Evolutionary conservation across 2,113 vertebrate species (phyloP).

Genomic region (Monopterus albus): DNA sequence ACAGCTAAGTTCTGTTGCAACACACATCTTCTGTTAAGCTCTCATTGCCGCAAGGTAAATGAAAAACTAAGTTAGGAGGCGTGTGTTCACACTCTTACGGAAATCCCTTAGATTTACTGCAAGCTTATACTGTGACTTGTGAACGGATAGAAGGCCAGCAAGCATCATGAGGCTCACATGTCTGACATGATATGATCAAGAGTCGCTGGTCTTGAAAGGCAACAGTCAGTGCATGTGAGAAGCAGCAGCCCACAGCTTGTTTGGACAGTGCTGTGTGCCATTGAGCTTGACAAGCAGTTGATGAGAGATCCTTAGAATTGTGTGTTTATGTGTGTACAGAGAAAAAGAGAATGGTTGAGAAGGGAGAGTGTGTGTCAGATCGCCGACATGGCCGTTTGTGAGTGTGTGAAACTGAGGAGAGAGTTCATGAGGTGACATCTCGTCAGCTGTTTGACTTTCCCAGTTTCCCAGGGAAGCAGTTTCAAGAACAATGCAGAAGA

Average conservation of each 20-base stretch:
- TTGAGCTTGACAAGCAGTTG: slow-evolving; percentile 61
- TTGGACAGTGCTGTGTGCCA: slow-evolving; percentile 58
- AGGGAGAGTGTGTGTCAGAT: slow-evolving; percentile 54
- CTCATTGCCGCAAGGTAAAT: slow-evolving; percentile 47
- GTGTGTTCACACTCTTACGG: slow-evolving; percentile 41
- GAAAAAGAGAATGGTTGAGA: slow-evolving; percentile 48
- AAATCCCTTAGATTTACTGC: slow-evolving; percentile 48
- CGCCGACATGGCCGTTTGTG: slow-evolving; percentile 58
- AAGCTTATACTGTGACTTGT: slow-evolving; percentile 15
- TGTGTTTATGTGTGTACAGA: slow-evolving; percentile 19
- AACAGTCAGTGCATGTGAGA: slow-evolving; percentile 38
- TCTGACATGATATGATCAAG: slow-evolving; percentile 59
- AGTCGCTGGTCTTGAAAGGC: slow-evolving; percentile 52
- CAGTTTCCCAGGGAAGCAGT: slow-evolving; percentile 76
- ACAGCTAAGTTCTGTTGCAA: slow-evolving; percentile 58
- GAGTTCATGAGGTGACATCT: slow-evolving; percentile 76
- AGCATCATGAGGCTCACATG: slow-evolving; percentile 32
- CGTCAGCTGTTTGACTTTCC: slow-evolving; percentile 81
- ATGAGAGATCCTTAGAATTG: slow-evolving; percentile 57
- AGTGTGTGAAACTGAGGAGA: slow-evolving; percentile 66
- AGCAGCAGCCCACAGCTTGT: slow-evolving; percentile 51
- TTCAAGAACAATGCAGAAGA: slow-evolving; percentile 69
- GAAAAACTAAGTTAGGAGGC: slow-evolving; percentile 44
- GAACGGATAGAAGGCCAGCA: slow-evolving; percentile 16
- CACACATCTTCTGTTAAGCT: slow-evolving; percentile 47